Evolutionary conservation across 2,888 invertebrate species (phyloP).

Genomic region (Chrysomela aeneicollis): DNA sequence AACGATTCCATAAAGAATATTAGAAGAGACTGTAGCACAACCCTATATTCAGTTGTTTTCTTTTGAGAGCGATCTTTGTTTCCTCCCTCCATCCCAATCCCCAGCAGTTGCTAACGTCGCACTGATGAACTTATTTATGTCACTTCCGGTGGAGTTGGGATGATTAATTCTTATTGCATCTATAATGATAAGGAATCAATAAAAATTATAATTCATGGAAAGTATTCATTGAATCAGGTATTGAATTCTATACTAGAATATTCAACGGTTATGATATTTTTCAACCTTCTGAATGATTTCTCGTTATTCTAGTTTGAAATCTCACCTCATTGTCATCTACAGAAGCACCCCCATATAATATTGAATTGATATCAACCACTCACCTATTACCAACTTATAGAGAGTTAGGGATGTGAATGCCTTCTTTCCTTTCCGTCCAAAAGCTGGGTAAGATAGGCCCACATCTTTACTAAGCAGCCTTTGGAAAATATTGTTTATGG

Average conservation of each 20-base stretch:
- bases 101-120: background rate
- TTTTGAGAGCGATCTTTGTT: background rate
- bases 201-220: too few relatives aligned
- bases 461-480: background rate
- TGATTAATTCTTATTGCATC: background rate
- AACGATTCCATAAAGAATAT: background rate
- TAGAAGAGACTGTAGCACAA: background rate
- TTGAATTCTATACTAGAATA: too few relatives aligned
- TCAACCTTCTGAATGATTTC: too few relatives aligned
- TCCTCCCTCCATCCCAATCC: background rate
- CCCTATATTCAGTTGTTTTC: background rate
- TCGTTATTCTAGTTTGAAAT: too few relatives aligned
- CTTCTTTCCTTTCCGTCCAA: background rate
- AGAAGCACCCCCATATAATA: background rate
- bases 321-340: too few relatives aligned
- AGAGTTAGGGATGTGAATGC: background rate
- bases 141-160: background rate
- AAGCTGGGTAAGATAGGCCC: background rate
- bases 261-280: too few relatives aligned
- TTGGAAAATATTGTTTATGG: background rate
- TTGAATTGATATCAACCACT: background rate
- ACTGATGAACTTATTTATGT: background rate
- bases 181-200: background rate
- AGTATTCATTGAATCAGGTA: too few relatives aligned
- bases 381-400: background rate